Percentiles rank a stretch among this genome's conserved stretches.
phyloP scores from a whole-genome alignment of 2,113 vertebrate genomes.

The Arvicanthis niloticus region DNA sequence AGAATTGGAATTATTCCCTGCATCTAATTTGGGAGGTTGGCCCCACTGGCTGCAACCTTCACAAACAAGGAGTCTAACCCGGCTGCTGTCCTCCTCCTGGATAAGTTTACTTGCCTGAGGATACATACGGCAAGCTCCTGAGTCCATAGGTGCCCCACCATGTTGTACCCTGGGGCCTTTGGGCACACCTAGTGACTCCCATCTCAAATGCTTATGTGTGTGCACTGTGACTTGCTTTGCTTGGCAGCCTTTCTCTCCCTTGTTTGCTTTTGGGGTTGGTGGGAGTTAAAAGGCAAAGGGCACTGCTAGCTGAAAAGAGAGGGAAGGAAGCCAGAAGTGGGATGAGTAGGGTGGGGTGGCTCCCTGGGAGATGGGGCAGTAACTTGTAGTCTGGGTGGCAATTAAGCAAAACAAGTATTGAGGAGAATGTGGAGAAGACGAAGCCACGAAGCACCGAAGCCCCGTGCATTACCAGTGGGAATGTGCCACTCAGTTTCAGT shows the following conservation, averaged over 20 bases:
- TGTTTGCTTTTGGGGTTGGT: slow-evolving; percentile 2
- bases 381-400: not conserved
- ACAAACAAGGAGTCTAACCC: not conserved
- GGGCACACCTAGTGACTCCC: not conserved
- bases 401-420: not conserved
- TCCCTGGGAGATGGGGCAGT: not conserved
- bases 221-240: not conserved
- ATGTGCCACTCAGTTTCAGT: not conserved
- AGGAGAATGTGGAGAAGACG: not conserved
- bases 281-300: not conserved
- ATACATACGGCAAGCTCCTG: not conserved
- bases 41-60: not conserved
- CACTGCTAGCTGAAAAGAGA: not conserved
- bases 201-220: not conserved
- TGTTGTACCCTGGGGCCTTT: not conserved
- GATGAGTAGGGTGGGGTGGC: not conserved
- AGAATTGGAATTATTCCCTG: not conserved
- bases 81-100: not conserved
- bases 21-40: not conserved
- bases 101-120: not conserved
- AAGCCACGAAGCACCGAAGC: slow-evolving; percentile 32
- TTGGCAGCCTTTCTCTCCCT: not conserved
- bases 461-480: not conserved
- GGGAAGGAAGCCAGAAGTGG: not conserved
- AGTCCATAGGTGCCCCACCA: not conserved